These are phyloP conservation scores for Catostomus latipinnis DNA, from an alignment of 2,797 vertebrate species.

Conservation along the genomic window DNA sequence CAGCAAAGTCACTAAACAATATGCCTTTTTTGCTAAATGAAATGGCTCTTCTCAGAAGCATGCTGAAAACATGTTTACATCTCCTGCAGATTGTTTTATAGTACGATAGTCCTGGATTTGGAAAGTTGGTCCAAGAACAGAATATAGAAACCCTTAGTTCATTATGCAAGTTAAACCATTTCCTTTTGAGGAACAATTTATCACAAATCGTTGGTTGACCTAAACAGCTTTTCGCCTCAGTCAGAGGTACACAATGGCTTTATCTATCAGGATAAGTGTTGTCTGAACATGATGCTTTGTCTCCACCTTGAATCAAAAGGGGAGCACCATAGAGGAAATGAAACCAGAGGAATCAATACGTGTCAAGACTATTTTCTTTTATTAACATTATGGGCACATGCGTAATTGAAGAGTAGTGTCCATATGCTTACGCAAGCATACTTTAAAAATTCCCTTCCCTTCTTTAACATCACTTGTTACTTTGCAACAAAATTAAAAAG, in stretches of 20 bases:
- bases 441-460: background rate
- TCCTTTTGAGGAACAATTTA: conserved; percentile 45
- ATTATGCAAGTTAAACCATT: conserved; percentile 38
- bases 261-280: conserved; percentile 77
- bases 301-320: conserved; percentile 73
- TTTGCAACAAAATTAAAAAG: background rate
- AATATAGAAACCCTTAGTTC: background rate
- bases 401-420: conserved; percentile 79
- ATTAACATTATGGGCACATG: conserved; percentile 75
- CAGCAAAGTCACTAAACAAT: no score
- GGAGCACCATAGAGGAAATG: conserved; percentile 65
- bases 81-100: no score
- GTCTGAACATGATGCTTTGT: conserved; percentile 74
- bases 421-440: conserved; percentile 55
- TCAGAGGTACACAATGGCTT: conserved; percentile 71
- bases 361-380: conserved; percentile 77
- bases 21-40: no score
- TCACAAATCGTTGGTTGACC: conserved; percentile 63
- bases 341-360: conserved; percentile 77
- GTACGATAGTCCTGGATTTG: no score
- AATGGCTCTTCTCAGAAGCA: no score
- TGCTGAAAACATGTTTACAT: no score
- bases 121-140: background rate
- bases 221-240: conserved; percentile 74
- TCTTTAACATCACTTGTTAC: background rate